These are phyloP conservation scores for Montipora efflorescens DNA, from an alignment of 64 coral and sea anemone genomes.

Conservation along the genomic window DNA sequence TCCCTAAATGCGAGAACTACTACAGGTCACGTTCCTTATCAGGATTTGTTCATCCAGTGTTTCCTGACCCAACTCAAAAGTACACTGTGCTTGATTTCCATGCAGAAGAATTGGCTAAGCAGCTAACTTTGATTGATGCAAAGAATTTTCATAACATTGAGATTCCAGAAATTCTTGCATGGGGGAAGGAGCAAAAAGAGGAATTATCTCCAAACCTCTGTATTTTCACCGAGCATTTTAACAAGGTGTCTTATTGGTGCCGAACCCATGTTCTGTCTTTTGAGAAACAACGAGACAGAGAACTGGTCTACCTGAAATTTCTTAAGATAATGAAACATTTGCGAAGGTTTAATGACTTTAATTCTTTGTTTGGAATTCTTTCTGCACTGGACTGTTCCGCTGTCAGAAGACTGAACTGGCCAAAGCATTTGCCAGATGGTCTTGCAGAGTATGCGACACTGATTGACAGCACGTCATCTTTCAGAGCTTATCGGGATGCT, in stretches of 20 bases:
- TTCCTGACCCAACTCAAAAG: background rate
- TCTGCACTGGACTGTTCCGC: conserved; percentile 98
- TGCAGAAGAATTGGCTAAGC: conserved; percentile 83
- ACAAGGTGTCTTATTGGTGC: conserved; percentile 99
- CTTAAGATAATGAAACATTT: conserved; percentile 99
- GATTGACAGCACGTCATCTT: conserved; percentile 96
- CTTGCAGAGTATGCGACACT: conserved; percentile 89
- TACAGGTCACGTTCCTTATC: conserved; percentile 55
- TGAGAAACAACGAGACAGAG: conserved; percentile 95
- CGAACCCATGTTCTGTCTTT: conserved; percentile 93
- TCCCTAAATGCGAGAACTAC: conserved; percentile 93
- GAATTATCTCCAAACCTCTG: conserved; percentile 89
- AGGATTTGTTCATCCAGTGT: background rate
- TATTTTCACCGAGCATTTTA: conserved; percentile 96
- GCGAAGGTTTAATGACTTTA: conserved; percentile 98
- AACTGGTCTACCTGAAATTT: conserved; percentile 91
- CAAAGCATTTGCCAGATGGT: conserved; percentile 75
- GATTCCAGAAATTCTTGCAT: conserved; percentile 97
- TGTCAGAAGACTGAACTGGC: conserved; percentile 94
- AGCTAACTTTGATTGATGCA: conserved; percentile 92
- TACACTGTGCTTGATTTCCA: conserved; percentile 90
- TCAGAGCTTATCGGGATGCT: conserved; percentile 91
- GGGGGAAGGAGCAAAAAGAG: conserved; percentile 99
- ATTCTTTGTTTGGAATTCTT: conserved; percentile 94
- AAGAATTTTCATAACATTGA: conserved; percentile 94